phyloP scores from a whole-genome alignment of 2,888 invertebrate species.

The Strigamia transsilvanica region DNA sequence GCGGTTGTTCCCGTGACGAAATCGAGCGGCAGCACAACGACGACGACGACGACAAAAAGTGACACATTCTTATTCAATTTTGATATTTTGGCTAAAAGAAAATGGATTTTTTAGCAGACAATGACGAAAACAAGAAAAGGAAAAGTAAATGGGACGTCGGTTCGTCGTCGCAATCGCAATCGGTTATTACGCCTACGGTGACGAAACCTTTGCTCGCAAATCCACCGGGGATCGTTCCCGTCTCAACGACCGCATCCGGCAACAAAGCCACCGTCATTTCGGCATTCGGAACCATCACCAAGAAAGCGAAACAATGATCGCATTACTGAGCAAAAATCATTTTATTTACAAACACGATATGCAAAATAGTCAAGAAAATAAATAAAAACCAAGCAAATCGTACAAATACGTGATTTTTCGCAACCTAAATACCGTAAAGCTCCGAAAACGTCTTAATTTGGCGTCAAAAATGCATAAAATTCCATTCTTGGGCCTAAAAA shows the following conservation, averaged over 20 bases:
- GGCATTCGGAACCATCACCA: constrained; percentile 89
- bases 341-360: no score
- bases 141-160: constrained; percentile 91
- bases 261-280: constrained; percentile 92
- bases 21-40: constrained; percentile 58
- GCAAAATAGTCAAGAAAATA: no score
- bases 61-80: neutral
- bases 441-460: no score
- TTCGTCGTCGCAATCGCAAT: constrained; percentile 52
- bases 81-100: neutral
- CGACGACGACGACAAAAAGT: neutral
- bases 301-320: constrained; percentile 68
- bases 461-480: no score
- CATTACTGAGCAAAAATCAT: no score
- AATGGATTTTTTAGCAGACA: neutral
- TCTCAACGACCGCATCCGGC: constrained; percentile 76
- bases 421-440: no score
- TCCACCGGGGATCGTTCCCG: constrained; percentile 71
- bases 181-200: constrained; percentile 55
- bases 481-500: no score
- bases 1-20: constrained; percentile 62
- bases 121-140: constrained; percentile 64
- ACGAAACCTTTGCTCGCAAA: constrained; percentile 59
- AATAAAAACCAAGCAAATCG: no score
- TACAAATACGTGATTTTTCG: no score